These are phyloP conservation scores for Eulemur albifrons DNA, from an alignment of 2,797 vertebrate genomes.

Conservation along the genomic window DNA sequence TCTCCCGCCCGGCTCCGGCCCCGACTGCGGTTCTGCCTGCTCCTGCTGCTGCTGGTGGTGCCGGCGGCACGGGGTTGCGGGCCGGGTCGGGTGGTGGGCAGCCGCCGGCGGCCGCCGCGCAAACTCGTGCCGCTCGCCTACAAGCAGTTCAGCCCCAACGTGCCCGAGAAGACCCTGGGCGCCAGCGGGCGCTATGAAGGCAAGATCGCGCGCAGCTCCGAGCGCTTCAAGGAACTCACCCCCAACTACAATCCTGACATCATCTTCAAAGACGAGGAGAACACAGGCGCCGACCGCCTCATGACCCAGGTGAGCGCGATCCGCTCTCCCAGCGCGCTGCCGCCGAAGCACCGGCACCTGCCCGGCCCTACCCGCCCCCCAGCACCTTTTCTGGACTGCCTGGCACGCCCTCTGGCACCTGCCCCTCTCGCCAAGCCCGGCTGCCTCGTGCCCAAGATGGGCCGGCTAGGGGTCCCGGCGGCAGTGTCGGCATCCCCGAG, in stretches of 20 bases:
- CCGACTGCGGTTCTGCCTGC: conserved; percentile 75
- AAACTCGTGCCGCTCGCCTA: conserved; percentile 95
- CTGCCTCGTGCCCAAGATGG: neutral
- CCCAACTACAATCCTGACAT: conserved; percentile 99
- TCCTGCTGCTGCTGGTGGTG: conserved; percentile 87
- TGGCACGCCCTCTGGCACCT: conserved; percentile 77
- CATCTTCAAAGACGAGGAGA: conserved; percentile 99
- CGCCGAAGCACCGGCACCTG: conserved; percentile 63
- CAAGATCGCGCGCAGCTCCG: conserved; percentile 95
- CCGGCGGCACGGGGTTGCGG: conserved; percentile 94
- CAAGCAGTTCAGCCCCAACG: conserved; percentile 98
- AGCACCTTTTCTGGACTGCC: conserved; percentile 51
- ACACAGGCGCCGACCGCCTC: conserved; percentile 94
- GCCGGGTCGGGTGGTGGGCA: conserved; percentile 97
- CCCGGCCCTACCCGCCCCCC: conserved; percentile 64
- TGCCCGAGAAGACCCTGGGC: conserved; percentile 97
- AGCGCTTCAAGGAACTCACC: conserved; percentile 96
- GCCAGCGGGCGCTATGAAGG: conserved; percentile 97
- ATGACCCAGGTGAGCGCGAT: conserved; percentile 94
- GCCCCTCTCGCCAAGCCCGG: conserved; percentile 49
- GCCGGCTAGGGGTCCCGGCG: conserved; percentile 37
- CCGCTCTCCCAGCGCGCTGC: conserved; percentile 52
- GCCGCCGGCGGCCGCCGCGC: conserved; percentile 92
- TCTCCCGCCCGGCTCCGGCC: conserved; percentile 77
- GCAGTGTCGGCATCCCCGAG: neutral